Percentiles rank a stretch among this genome's conserved stretches.
Conservation (phyloP, 2,888 invertebrate species). For the Tenthredo scrophulariae region DNA sequence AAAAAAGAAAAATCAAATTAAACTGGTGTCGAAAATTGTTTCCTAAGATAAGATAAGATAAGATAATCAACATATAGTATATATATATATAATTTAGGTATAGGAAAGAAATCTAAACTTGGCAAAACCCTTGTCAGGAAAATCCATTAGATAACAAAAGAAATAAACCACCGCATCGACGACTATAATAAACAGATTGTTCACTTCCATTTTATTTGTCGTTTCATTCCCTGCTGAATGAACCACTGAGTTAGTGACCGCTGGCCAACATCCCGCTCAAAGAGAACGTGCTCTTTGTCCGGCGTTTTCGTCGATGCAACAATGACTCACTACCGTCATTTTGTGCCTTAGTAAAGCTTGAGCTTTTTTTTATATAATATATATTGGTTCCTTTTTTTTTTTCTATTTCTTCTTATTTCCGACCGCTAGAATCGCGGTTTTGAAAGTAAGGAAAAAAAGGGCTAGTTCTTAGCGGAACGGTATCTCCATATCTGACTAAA, state of each 20-base stretch:
- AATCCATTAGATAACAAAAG: not conserved
- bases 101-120: not conserved
- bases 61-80: not conserved
- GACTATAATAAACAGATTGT: constrained; percentile 12
- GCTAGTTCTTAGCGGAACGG: not conserved
- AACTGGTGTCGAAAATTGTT: not conserved
- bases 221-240: constrained; percentile 15
- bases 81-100: no score
- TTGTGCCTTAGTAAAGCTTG: not conserved
- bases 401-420: not conserved
- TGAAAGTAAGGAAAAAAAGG: not conserved
- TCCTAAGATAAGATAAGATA: not conserved
- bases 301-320: constrained; percentile 17
- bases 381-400: no score
- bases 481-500: not conserved
- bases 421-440: not conserved
- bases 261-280: constrained; percentile 9
- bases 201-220: constrained; percentile 33
- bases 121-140: not conserved
- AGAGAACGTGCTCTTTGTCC: constrained; percentile 41
- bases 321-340: not conserved
- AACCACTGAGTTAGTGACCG: constrained; percentile 22
- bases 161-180: not conserved
- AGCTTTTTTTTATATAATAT: constrained; percentile 5
- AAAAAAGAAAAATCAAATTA: not conserved